Base-by-base conservation (phyloP, 2,888 invertebrate species). In the Crossocerus cetratus region DNA sequence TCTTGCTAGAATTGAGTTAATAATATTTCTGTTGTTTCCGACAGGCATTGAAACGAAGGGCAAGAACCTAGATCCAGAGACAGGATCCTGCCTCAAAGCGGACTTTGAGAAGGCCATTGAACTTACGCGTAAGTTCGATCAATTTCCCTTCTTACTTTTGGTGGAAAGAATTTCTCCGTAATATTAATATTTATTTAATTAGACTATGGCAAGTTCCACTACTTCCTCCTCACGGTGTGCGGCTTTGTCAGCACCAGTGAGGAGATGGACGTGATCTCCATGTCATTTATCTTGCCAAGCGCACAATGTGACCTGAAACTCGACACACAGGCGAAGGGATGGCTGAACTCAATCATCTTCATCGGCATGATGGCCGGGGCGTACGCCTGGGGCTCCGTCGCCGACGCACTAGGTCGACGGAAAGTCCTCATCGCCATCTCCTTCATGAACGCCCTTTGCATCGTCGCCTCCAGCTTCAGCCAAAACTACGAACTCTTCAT, bases 331-430 rank as follows among this genome's bases (percentile, higher is more conserved):
- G 95, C 96, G 80, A 97, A 97, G 91, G 96, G 96, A 90, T 94
- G 93, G 93, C 93, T 94, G 83, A 96, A 95, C 91, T 95, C 95
- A 80, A 95, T 95, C 89, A 95, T 96, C 83, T 96, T 96, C 91
- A 93, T 94, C 92, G 96, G 96, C 69, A 98, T 98, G 97, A 97
- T 98, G 97, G 95, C 95, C 74, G 98, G 98, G 77, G 97, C 97
- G 72, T 97, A 97, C 91, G 94, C 95, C 84, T 97, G 97, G 97
- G 97, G 97, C 84, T 96, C 96, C 53, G 94, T 97, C 84, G 97
- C 97, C 76, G 98, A 98, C 92, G 94, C 96, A 64, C 91, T 96
- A 83, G 98, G 98, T 65, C 94, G 98, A 88, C 95, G 96, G 87
- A 95, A 95, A 86, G 96, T 97, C 80, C 93, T 98, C 81, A 96